Base-by-base conservation (phyloP, 1,140 invertebrate species). In the Polyergus mexicanus region DNA sequence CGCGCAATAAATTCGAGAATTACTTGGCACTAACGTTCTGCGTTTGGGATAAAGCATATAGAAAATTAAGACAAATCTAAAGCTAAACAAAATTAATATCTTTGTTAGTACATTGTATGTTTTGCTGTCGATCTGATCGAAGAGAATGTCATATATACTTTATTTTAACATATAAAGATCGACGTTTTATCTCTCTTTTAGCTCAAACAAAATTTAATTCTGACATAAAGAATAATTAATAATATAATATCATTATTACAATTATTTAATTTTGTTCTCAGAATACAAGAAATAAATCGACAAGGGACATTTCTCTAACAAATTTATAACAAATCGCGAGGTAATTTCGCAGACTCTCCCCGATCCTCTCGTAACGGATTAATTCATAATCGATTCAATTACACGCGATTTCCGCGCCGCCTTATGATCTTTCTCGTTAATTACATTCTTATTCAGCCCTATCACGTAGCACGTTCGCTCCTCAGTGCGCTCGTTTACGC, bases 401-500 rank as follows among this genome's bases (percentile, higher is more conserved):
- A 83, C 25, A 16, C 62, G 56, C 38, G 44, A 28, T 41, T 58
- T 51, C 63, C 22, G 54, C 71, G 22, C 22, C 56, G 22, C 51
- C 11, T 19, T 60, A 32, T 62, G 41, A 87, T 58, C 63, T 22
- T n/a, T 35, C 8, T n/a, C 44, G 68, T 76, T 81, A 81, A 89
- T 86, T 86, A 86, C 77, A 62, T 80, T 68, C 76, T 69, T 75
- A 75, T 56, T 58, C 85, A 54, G 22, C 75, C 68, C 69, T 78
- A 86, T 72, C 19, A 54, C 78, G 68, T 62, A 83, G 16, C n/a
- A 62, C 68, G 68, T 35, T 83, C 41, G 54, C 68, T 41, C 5
- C 44, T 28, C 38, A 65, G 47, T 62, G 74, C n/a, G 72, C 28
- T 84, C 66, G 60, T 77, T 91, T 88, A 90, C 86, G 25, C 41